Evolutionary conservation across 2,888 invertebrate genomes (phyloP), one percentile per base, ranked within the genome.

Genomic region (Archips xylosteana): DNA sequence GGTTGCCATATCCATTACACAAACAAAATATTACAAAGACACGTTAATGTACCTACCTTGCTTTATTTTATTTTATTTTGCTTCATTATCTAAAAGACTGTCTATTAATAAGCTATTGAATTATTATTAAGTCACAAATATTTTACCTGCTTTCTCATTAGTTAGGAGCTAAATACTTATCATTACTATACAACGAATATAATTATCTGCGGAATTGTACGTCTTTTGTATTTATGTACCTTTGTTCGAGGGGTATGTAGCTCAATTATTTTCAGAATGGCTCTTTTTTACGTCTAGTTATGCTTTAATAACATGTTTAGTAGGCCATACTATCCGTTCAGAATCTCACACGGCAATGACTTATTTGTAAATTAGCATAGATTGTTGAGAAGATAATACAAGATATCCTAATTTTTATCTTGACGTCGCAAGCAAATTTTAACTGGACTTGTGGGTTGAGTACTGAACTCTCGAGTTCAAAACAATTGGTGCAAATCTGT

Each of bases 81-180:
- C 74, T 70, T 69, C 74, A 65, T 74, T 74, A 87, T 90, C 88
- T 91, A 91, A 91, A 94, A 94, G 94, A 94, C 94, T 94, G 94
- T 92, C 92, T 93, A 93, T 89, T 90, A 82, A 84, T 92, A 93
- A 92, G 92, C 89, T 91, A 92, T 88, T 89, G 86, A 91, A 90
- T 89, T 90, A 91, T 90, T 87, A 79, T 88, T 92, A 92, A 92
- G 94, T 94, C 93, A 94, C 94, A 94, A 94, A 94, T 89, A 87
- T 89, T 88, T 87, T 89, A 88, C 84, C 85, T 80, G 84, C 84
- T 89, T 88, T 84, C 83, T 85, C 85, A 88, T 90, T 89, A 91
- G 88, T 89, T 88, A 79, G 76, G 87, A 87, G 86, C 84, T 85
- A 79, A 85, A 59, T 68, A 68, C 63, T 60, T 68, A 62, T 85